A percentile compares a stretch with the other conserved stretches of the same genome.
These are phyloP conservation scores for Thermophis baileyi DNA, from an alignment of 2,113 vertebrate genomes.

Conservation along the genomic window DNA sequence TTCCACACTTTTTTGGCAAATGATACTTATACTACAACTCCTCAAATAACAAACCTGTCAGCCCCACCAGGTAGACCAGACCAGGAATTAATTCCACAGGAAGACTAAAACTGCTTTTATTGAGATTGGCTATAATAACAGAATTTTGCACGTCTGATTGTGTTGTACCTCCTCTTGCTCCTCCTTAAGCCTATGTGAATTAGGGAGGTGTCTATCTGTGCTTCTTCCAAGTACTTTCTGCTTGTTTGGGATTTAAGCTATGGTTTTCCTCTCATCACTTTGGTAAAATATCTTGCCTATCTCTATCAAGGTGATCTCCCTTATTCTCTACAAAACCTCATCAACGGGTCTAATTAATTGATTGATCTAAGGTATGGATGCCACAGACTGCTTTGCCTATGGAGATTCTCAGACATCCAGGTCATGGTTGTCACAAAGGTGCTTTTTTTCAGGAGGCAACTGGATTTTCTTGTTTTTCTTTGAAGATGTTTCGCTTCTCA, in stretches of 20 bases:
- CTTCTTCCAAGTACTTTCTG: not conserved
- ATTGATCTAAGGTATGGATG: not conserved
- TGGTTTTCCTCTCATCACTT: not conserved
- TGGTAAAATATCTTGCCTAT: not conserved
- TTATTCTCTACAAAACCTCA: not conserved
- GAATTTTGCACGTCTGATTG: not conserved
- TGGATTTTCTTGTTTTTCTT: no score
- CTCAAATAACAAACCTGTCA: not conserved
- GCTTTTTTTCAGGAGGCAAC: no score
- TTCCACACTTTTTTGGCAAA: not conserved
- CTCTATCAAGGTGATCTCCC: not conserved
- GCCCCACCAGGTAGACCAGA: not conserved
- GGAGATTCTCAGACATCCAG: no score
- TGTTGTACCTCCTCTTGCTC: not conserved
- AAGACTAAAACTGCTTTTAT: not conserved
- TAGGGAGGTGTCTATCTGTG: not conserved
- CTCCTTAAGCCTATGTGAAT: not conserved
- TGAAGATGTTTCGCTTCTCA: no score
- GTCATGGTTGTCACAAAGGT: no score
- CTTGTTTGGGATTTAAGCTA: not conserved
- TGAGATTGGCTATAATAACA: not conserved
- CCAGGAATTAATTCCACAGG: not conserved
- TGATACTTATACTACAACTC: not conserved
- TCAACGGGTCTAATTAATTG: not conserved
- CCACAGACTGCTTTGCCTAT: no score